Base-by-base conservation (phyloP, 2,113 vertebrate genomes). In the Leuciscus idus region DNA sequence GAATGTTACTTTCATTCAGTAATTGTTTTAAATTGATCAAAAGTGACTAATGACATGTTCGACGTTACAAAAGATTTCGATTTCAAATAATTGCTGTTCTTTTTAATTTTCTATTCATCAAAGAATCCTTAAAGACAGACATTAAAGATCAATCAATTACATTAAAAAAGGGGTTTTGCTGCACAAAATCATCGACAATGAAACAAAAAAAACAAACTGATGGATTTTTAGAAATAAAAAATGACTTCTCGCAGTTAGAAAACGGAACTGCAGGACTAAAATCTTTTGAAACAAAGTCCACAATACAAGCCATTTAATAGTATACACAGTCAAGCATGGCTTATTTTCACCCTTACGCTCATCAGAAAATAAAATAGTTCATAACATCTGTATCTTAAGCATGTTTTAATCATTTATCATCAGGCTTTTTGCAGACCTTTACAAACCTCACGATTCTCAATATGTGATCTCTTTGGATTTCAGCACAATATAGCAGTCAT, bases 401-500 rank as follows among this genome's bases (percentile, higher is more conserved):
- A 19, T 62, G 4, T 43, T 80, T 61, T 61, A 46, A 61, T 80
- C 28, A 19, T 76, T 28, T 76, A 46, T 76, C 26, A 30, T 26
- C 46, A 50, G 46, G 36, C 70, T 10, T 78, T 43, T 17, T 21
- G 28, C 9, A 57, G 28, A 78, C 23, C 23, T 43, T 36, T 1
- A 76, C 23, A 52, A 30, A 76, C 26, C 23, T 48, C 43, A 48
- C 39, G n/a, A n/a, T 48, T 48, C 11, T 39, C n/a, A 28, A 48
- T 9, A 75, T 46, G 11, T 50, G 39, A 17, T 48, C 73, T 76
- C 43, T 73, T n/a, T 43, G 36, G 68, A 43, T 43, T 73, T n/a
- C 70, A 13, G 70, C 10, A n/a, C 70, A 80, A 62, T 79, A n/a
- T 79, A 61, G 9, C 23, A 39, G 33, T 81, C 57, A 62, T 11